Evolutionary conservation across 2,797 vertebrate genomes (phyloP).

Genomic region (Erpetoichthys calabaricus): DNA sequence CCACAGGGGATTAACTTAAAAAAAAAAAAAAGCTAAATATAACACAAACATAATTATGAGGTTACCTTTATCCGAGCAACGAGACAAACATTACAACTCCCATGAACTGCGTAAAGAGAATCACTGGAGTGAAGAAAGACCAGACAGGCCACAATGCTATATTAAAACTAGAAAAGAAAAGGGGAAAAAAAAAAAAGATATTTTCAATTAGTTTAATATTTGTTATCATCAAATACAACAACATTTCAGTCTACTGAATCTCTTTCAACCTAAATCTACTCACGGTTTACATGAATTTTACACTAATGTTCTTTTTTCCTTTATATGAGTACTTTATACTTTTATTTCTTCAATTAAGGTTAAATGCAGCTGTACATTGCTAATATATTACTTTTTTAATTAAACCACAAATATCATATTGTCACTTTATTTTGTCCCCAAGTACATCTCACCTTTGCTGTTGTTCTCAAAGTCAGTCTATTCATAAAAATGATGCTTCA

Average conservation of each 20-base stretch:
- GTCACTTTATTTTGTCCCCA: too few species aligned
- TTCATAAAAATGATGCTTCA: too few species aligned
- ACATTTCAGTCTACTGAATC: background rate
- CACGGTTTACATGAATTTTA: too few species aligned
- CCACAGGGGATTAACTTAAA: too few species aligned
- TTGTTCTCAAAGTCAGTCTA: too few species aligned
- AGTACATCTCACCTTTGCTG: too few species aligned
- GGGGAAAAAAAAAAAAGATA: constrained; percentile 7
- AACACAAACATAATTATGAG: background rate
- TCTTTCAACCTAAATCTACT: background rate
- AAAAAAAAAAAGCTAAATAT: constrained; percentile 9
- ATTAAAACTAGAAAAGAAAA: constrained; percentile 62
- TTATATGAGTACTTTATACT: too few species aligned
- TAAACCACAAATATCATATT: too few species aligned
- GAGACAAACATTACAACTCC: constrained; percentile 88
- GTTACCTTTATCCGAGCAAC: constrained; percentile 68
- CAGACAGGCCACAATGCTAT: constrained; percentile 82
- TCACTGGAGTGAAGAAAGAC: constrained; percentile 80
- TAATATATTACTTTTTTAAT: too few species aligned
- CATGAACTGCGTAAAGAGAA: constrained; percentile 94
- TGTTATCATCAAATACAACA: background rate
- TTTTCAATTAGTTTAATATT: background rate
- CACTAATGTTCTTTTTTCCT: too few species aligned
- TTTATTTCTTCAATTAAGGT: too few species aligned
- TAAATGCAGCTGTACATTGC: background rate